Percentiles rank a stretch among this genome's conserved stretches.
Conservation (phyloP, 1,140 invertebrate genomes). For the Drosophila mojavensis region DNA sequence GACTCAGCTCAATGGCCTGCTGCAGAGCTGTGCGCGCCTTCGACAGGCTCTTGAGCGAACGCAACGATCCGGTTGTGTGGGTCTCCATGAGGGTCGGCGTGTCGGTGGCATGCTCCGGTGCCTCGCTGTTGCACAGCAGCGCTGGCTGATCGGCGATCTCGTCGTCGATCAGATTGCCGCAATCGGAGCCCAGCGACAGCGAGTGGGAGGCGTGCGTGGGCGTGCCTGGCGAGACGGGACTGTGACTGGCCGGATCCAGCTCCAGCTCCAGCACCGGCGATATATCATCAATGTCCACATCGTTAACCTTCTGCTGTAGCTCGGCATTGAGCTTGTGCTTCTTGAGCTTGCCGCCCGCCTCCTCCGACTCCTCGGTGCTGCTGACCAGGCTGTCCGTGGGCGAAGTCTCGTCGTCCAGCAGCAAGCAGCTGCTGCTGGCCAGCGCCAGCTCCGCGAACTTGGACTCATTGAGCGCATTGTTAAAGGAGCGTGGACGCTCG, state of each 20-base stretch:
- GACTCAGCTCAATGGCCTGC: slow-evolving; percentile 80
- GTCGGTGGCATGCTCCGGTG: slow-evolving; percentile 66
- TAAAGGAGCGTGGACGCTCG: slow-evolving; percentile 84
- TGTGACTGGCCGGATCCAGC: slow-evolving; percentile 43
- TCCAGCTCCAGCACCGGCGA: slow-evolving; percentile 73
- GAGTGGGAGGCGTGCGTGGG: slow-evolving; percentile 92
- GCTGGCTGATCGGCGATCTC: slow-evolving; percentile 96
- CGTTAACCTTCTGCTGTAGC: slow-evolving; percentile 79
- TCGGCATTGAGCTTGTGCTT: slow-evolving; percentile 80
- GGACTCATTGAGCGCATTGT: slow-evolving; percentile 87
- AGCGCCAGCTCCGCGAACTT: slow-evolving; percentile 91
- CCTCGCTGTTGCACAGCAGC: slow-evolving; percentile 88
- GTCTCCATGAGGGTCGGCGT: slow-evolving; percentile 80
- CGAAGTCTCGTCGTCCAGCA: slow-evolving; percentile 90
- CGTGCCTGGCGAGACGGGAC: slow-evolving; percentile 88
- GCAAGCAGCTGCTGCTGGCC: slow-evolving; percentile 87
- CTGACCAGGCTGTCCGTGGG: slow-evolving; percentile 91
- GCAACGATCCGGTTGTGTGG: slow-evolving; percentile 65
- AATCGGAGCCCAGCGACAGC: slow-evolving; percentile 87
- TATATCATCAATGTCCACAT: slow-evolving; percentile 77
- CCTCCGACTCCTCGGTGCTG: slow-evolving; percentile 87
- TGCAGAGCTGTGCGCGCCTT: slow-evolving; percentile 74
- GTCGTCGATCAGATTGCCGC: slow-evolving; percentile 92
- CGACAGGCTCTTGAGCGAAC: slow-evolving; percentile 76
- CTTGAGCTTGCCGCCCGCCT: slow-evolving; percentile 83